Evolutionary conservation across 2,888 invertebrate genomes (phyloP).

Genomic region (Sipha maydis): DNA sequence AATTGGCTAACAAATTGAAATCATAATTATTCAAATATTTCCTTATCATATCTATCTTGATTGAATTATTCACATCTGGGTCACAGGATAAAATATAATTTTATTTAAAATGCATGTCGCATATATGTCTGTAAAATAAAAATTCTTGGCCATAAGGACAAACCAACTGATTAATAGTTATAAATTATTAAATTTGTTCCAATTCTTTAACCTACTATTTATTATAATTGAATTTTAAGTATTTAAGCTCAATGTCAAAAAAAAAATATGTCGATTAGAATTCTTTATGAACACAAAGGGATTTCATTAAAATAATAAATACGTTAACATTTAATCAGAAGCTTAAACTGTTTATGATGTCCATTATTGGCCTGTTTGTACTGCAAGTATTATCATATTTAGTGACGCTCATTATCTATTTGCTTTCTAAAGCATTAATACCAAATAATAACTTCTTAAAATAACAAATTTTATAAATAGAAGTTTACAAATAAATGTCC

Average conservation of each 20-base stretch:
- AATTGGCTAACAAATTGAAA: background rate
- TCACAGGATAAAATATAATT: background rate
- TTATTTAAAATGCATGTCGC: background rate
- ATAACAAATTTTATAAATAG: background rate
- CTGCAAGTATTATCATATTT: background rate
- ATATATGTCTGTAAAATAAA: too few relatives aligned
- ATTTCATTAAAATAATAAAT: background rate
- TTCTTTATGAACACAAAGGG: background rate
- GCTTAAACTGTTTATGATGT: background rate
- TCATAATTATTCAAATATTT: background rate
- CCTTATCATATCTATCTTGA: background rate
- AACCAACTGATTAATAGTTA: background rate
- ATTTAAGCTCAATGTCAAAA: background rate
- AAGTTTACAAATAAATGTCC: background rate
- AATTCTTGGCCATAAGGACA: background rate
- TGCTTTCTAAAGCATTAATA: background rate
- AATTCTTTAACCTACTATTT: too few relatives aligned
- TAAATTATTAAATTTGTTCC: background rate
- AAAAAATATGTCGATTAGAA: background rate
- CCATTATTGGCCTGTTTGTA: background rate
- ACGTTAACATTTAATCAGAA: background rate
- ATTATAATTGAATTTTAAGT: background rate
- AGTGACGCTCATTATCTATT: background rate
- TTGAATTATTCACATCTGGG: background rate
- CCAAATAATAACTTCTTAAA: background rate